These are phyloP conservation scores for Synanthedon tipuliformis DNA, from an alignment of 2,888 invertebrate genomes.

Conservation along the genomic window DNA sequence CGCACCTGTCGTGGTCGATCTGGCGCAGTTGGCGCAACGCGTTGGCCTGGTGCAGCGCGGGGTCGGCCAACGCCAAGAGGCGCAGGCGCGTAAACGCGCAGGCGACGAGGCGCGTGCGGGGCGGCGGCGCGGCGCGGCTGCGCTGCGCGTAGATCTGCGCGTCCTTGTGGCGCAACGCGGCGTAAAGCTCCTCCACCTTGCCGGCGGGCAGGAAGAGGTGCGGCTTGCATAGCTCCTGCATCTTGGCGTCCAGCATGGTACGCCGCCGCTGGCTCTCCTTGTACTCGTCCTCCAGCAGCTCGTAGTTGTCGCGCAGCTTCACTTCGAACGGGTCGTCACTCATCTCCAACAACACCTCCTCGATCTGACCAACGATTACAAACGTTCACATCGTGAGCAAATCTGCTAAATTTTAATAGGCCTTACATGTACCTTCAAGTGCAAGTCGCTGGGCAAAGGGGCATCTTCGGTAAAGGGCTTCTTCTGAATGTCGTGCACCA, in stretches of 20 bases:
- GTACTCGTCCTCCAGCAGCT: conserved; percentile 94
- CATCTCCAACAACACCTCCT: conserved; percentile 90
- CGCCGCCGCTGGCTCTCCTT: conserved; percentile 91
- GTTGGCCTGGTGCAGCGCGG: conserved; percentile 83
- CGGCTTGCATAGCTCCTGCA: conserved; percentile 80
- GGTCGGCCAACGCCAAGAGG: conserved; percentile 84
- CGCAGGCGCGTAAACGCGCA: conserved; percentile 82
- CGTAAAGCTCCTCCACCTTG: conserved; percentile 90
- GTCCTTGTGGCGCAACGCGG: conserved; percentile 88
- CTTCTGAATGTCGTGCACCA: conserved; percentile 79
- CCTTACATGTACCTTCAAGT: conserved; percentile 77
- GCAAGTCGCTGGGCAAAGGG: conserved; percentile 87
- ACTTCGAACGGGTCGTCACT: conserved; percentile 99
- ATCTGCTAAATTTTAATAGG: no score
- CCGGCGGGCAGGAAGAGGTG: conserved; percentile 86
- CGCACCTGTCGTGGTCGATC: conserved; percentile 83
- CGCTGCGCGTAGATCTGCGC: conserved; percentile 95
- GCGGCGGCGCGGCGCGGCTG: conserved; percentile 72
- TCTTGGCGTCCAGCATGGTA: conserved; percentile 89
- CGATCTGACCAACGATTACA: conserved; percentile 65
- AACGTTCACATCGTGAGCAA: no score
- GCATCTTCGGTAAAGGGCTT: conserved; percentile 76
- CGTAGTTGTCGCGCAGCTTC: conserved; percentile 94
- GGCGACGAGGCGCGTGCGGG: conserved; percentile 79
- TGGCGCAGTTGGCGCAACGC: conserved; percentile 80